These are phyloP conservation scores for Linepithema humile DNA, from an alignment of 1,140 invertebrate genomes.

Conservation along the genomic window DNA sequence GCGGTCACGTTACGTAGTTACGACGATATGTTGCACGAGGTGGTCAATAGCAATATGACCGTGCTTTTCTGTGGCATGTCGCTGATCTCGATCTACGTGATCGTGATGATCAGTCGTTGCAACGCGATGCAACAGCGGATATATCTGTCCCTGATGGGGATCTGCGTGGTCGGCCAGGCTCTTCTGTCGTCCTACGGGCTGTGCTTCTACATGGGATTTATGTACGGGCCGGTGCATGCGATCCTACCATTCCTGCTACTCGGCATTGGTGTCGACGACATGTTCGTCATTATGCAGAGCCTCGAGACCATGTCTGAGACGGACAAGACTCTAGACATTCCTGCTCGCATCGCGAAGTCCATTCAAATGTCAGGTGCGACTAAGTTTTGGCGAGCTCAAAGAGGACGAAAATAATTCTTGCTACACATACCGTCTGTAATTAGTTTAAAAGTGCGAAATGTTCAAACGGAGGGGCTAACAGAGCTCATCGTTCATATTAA, in stretches of 20 bases:
- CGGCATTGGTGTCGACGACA: conserved; percentile 85
- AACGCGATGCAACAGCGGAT: conserved; percentile 85
- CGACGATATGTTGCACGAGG: conserved; percentile 78
- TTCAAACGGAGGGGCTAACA: neutral
- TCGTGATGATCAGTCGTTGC: conserved; percentile 85
- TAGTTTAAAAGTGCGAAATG: neutral
- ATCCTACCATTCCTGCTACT: conserved; percentile 86
- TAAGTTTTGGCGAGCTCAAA: neutral
- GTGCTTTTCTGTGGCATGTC: conserved; percentile 85
- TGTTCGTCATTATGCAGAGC: conserved; percentile 85
- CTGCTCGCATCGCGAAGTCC: conserved; percentile 81
- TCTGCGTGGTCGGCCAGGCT: conserved; percentile 84
- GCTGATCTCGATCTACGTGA: conserved; percentile 85
- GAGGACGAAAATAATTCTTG: neutral
- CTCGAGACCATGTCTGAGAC: conserved; percentile 75
- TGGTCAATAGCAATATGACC: conserved; percentile 84
- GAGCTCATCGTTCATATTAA: neutral
- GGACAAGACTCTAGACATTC: conserved; percentile 76
- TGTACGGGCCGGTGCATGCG: conserved; percentile 86
- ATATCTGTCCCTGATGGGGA: conserved; percentile 84
- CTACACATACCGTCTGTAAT: neutral
- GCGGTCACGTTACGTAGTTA: conserved; percentile 81
- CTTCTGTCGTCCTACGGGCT: conserved; percentile 85
- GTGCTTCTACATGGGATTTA: conserved; percentile 84
- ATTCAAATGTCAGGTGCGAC: conserved; percentile 84